A percentile compares a stretch with the other conserved stretches of the same genome.
Conservation (phyloP, 2,797 vertebrate genomes). For the Tolypeutes matacus region DNA sequence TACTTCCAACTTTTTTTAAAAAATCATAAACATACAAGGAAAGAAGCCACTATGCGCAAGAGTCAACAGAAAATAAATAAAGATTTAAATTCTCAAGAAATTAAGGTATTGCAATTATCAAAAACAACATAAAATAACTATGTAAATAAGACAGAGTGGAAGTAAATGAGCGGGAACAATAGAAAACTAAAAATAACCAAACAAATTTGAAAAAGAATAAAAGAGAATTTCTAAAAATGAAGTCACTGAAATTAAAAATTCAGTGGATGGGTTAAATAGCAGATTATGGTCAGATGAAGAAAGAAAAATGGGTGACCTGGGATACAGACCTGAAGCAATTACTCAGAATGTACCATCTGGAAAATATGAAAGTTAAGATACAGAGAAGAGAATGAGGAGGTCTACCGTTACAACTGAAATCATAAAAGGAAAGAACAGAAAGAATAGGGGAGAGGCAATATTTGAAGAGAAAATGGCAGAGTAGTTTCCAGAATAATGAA, state of each 20-base stretch:
- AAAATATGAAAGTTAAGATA: background rate
- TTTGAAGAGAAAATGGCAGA: constrained; percentile 34
- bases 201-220: constrained; percentile 24
- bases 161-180: constrained; percentile 1
- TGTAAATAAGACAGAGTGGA: background rate
- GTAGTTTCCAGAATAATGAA: constrained; percentile 22
- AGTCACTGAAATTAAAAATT: background rate
- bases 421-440: background rate
- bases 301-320: background rate
- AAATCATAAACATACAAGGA: background rate
- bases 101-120: background rate
- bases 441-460: background rate
- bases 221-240: background rate
- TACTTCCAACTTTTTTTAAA: background rate
- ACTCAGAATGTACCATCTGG: background rate
- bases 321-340: background rate
- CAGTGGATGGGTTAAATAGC: constrained; percentile 6
- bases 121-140: constrained; percentile 42
- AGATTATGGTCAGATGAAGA: background rate
- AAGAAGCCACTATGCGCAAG: background rate
- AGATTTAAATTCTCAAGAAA: constrained; percentile 57
- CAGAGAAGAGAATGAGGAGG: background rate
- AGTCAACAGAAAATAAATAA: background rate
- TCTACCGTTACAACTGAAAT: background rate
- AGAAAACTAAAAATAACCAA: background rate